These are phyloP conservation scores for Melinaea marsaeus DNA, from an alignment of 2,888 invertebrate species.

Conservation along the genomic window DNA sequence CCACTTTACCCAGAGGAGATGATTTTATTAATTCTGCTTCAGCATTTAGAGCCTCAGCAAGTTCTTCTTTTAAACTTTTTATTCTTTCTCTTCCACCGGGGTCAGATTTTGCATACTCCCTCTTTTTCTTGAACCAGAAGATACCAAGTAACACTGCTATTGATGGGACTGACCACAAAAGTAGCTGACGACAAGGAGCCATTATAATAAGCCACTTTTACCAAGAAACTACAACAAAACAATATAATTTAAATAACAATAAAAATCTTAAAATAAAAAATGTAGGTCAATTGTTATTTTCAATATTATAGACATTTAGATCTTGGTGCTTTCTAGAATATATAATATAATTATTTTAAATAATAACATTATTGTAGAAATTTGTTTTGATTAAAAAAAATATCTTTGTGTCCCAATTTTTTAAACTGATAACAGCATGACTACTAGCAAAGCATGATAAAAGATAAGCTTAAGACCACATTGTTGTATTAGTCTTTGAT, in stretches of 20 bases:
- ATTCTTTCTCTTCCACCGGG: conserved; percentile 80
- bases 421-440: conserved; percentile 19
- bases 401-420: conserved; percentile 17
- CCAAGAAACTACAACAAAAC: conserved; percentile 71
- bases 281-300: too few relatives aligned
- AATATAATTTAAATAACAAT: conserved; percentile 7
- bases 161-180: conserved; percentile 88
- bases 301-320: too few relatives aligned
- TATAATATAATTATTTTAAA: conserved; percentile 3
- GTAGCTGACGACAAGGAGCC: conserved; percentile 86
- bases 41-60: conserved; percentile 68
- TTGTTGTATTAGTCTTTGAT: neutral
- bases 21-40: conserved; percentile 60
- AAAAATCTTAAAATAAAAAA: too few relatives aligned
- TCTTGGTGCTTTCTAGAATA: neutral
- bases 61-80: conserved; percentile 70
- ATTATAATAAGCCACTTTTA: conserved; percentile 86
- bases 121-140: conserved; percentile 90
- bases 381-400: neutral
- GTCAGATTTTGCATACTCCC: conserved; percentile 85
- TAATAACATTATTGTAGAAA: neutral
- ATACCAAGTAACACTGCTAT: conserved; percentile 87
- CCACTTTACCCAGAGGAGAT: conserved; percentile 67
- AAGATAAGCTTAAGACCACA: conserved; percentile 17
- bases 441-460: conserved; percentile 15